Evolutionary conservation across 1,140 invertebrate genomes (phyloP), one percentile per base, ranked within the genome.

Genomic region (Macrocentrus cingulum): DNA sequence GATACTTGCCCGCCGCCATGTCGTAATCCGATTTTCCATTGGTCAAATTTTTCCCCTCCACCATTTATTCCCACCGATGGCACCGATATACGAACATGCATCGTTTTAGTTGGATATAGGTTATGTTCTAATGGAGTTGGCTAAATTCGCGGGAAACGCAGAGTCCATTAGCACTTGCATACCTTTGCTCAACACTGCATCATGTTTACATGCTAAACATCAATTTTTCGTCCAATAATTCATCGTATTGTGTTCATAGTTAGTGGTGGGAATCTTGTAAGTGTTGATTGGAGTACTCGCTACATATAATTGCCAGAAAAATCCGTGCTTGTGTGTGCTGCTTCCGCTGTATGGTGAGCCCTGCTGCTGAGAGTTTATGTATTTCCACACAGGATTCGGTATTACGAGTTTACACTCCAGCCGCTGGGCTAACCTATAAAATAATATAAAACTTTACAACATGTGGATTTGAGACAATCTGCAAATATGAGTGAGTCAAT

Each of bases 111-210:
- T n/a, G n/a, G n/a, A n/a, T n/a, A n/a, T n/a, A 49, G 45, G 45
- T 49, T 49, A 49, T 49, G 45, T 29, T n/a, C n/a, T n/a, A n/a
- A n/a, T n/a, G n/a, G n/a, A n/a, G n/a, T n/a, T n/a, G n/a, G n/a
- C 25, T 57, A 49, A 57, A 57, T 49, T 41, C 46, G 55, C 55
- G 55, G 55, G 55, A 57, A 57, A 57, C 54, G 54, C 54, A 22
- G 36, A 34, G 42, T 16, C 44, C 41, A 50, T 37, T 39, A 37
- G 29, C 34, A 25, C 34, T 51, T 16, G 49, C 37, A 25, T 49
- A n/a, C 32, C 36, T 53, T 53, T 42, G n/a, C 11, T 9, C 15
- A 23, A 53, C 34, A 37, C 19, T 51, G 16, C 49, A 20, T 20
- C 7, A 51, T 51, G 49, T 37, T 51, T 37, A 51, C 18, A 51